Evolutionary conservation across 92 coral and sea anemone genomes (phyloP), one percentile per base, ranked within the genome.

Genomic region (Diadumene lineata): DNA sequence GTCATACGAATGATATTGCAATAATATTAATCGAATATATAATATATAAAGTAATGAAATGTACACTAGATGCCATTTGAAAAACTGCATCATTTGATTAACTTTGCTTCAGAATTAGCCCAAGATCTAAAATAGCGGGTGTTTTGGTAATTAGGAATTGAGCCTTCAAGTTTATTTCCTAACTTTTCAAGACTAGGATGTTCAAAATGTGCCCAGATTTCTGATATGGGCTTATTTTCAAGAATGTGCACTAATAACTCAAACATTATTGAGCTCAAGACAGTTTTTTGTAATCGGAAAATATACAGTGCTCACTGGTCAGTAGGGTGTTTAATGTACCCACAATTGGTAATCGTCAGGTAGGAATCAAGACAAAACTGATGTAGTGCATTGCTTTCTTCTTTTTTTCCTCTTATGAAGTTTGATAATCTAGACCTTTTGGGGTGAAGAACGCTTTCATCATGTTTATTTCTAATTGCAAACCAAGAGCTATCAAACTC

Each of bases 401-500:
- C 61, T 50, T 83, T 79, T 31, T 84, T 84, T 44, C 84, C 84
- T 79, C 88, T 64, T 55, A 78, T 82, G 27, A 84, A 78, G 57
- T 78, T 84, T 64, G 88, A 77, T 22, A 84, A 38, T 78, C 43
- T 65, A 72, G 80, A 50, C 8, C 88, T 70, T 58, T 31, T 83
- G 65, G 86, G 81, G 48, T 82, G 74, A 64, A 82, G 46, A 1
- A 57, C 23, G 28, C 60, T 75, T 75, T 82, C 77, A 44, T 82
- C 86, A 66, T 34, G 63, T 50, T 66, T 81, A n/a, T 74, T 74
- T 73, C 60, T 64, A 43, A 80, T 69, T 19, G 89, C 85, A 79
- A 85, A 79, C 89, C 89, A 85, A 3, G 85, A 50, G 43, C 57
- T 79, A 55, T 85, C 89, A 85, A 73, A 75, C 34, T 81, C 79